Conservation (phyloP, 2,113 vertebrate species). For the Rhea americana region DNA sequence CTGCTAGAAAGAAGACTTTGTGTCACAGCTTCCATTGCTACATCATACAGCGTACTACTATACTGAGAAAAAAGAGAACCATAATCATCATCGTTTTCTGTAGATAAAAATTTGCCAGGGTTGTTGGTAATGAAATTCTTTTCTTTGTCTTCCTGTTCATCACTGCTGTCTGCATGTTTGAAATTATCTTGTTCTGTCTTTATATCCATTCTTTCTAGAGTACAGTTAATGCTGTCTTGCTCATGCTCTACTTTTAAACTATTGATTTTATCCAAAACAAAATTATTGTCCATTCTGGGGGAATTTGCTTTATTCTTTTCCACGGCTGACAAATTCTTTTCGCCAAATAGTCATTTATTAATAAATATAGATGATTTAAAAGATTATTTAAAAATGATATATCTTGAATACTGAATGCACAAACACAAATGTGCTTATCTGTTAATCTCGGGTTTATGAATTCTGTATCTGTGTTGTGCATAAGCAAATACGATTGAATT, state of each 20-base stretch:
- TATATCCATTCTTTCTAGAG: constrained; percentile 72
- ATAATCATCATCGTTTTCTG: constrained; percentile 88
- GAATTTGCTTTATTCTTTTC: constrained; percentile 40
- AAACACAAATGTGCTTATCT: not conserved
- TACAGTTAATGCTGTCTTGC: constrained; percentile 39
- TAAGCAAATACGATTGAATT: not conserved
- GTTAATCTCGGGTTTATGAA: constrained; percentile 8
- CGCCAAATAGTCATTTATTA: constrained; percentile 33
- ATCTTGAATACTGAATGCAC: constrained; percentile 17
- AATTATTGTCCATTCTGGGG: constrained; percentile 53
- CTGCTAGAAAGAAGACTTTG: constrained; percentile 93
- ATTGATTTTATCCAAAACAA: constrained; percentile 60
- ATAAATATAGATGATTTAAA: constrained; percentile 36
- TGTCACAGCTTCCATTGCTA: constrained; percentile 97
- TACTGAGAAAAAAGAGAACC: constrained; percentile 90
- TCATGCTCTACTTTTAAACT: constrained; percentile 73
- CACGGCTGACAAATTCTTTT: constrained; percentile 57
- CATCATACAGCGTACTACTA: constrained; percentile 92
- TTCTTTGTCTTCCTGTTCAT: constrained; percentile 78
- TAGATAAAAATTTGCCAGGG: constrained; percentile 78
- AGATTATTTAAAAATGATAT: constrained; percentile 31
- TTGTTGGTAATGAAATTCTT: constrained; percentile 73
- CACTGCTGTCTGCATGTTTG: constrained; percentile 77
- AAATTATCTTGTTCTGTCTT: constrained; percentile 79
- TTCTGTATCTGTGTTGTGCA: not conserved